Percentiles rank a stretch among this genome's conserved stretches.
These are phyloP conservation scores for Callithrix jacchus DNA, from an alignment of 2,113 vertebrate species.

Conservation along the genomic window DNA sequence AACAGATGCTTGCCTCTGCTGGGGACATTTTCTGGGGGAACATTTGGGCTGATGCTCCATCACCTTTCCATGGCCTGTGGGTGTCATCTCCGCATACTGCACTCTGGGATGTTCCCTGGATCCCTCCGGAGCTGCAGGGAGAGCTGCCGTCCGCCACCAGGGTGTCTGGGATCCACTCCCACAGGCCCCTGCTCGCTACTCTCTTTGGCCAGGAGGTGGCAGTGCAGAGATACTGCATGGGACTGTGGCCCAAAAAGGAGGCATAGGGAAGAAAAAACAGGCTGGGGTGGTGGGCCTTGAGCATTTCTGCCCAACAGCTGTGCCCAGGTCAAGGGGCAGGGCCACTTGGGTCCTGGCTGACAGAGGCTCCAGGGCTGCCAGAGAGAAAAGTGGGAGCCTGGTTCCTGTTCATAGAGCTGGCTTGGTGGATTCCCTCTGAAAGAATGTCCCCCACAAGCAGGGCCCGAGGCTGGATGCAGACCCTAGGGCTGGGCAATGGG, in stretches of 20 bases:
- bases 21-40: neutral
- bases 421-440: neutral
- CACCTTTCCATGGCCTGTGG: neutral
- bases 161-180: neutral
- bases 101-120: neutral
- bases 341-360: neutral
- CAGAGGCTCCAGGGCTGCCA: neutral
- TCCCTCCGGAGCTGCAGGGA: neutral
- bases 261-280: neutral
- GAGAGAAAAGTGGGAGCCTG: fast-evolving
- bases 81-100: neutral
- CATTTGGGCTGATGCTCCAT: neutral
- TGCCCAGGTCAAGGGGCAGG: neutral
- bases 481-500: neutral
- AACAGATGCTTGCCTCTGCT: neutral
- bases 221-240: slow-evolving; percentile 26
- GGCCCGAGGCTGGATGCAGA: neutral
- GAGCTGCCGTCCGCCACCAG: neutral
- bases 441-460: fast-evolving
- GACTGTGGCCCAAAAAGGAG: neutral
- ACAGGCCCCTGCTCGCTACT: neutral
- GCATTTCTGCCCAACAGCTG: neutral
- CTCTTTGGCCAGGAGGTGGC: slow-evolving; percentile 67
- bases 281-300: neutral
- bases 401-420: neutral